Conservation (phyloP, 2,113 vertebrate genomes). For the Lepus europaeus region DNA sequence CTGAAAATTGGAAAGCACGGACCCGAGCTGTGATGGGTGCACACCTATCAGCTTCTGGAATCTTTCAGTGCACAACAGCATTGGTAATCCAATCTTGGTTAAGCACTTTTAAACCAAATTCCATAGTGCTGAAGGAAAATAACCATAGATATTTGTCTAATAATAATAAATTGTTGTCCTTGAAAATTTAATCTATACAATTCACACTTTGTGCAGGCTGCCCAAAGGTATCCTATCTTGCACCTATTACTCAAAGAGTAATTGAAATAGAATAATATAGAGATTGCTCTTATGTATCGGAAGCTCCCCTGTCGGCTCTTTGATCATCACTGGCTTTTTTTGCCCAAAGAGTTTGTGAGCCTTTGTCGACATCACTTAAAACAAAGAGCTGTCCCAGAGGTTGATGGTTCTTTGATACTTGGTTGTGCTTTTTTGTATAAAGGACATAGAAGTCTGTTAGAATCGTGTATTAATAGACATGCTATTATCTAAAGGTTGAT, state of each 20-base stretch:
- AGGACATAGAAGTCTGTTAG: conserved; percentile 63
- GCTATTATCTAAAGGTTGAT: conserved; percentile 58
- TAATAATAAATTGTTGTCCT: neutral
- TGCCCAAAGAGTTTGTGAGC: conserved; percentile 62
- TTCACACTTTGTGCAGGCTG: neutral
- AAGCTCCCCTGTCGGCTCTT: conserved; percentile 28
- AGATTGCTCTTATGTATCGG: neutral
- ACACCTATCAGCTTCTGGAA: neutral
- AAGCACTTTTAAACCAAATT: neutral
- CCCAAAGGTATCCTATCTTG: neutral
- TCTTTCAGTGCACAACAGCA: neutral
- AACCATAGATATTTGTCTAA: neutral
- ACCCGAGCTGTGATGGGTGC: neutral
- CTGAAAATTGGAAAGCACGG: neutral
- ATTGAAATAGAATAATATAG: conserved; percentile 13
- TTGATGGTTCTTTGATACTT: conserved; percentile 67
- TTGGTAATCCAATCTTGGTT: neutral
- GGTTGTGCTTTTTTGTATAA: conserved; percentile 51
- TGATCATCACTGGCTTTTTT: conserved; percentile 53
- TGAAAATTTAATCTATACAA: neutral
- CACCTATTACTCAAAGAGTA: neutral
- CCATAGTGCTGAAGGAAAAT: neutral
- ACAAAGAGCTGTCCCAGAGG: conserved; percentile 68
- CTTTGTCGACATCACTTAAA: conserved; percentile 73
- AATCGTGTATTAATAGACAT: conserved; percentile 38